A percentile compares a stretch with the other conserved stretches of the same genome.
Conservation (phyloP, 2,888 invertebrate genomes). For the Petrolisthes cinctipes region DNA sequence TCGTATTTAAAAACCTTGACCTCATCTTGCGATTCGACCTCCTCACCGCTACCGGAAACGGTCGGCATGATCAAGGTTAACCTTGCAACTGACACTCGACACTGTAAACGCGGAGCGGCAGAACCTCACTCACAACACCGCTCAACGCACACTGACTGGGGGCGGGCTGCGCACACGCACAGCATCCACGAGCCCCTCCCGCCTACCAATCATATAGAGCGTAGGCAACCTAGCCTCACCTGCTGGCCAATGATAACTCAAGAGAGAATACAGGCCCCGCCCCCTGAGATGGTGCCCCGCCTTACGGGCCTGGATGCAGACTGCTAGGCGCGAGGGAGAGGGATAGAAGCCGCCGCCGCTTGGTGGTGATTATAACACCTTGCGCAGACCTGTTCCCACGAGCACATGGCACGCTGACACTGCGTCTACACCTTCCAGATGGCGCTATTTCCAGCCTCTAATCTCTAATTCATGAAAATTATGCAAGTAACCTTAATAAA, state of each 20-base stretch:
- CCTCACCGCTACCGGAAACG: constrained; percentile 65
- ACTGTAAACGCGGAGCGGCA: constrained; percentile 64
- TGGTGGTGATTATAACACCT: constrained; percentile 61
- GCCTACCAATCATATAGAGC: constrained; percentile 49
- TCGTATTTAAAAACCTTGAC: constrained; percentile 65
- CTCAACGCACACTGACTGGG: constrained; percentile 63
- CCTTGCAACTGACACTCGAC: constrained; percentile 65
- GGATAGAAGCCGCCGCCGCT: constrained; percentile 58
- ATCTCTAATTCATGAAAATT: constrained; percentile 2
- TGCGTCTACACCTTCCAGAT: constrained; percentile 14
- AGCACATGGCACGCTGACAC: constrained; percentile 52
- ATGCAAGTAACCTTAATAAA: background rate
- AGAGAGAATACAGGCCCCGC: constrained; percentile 27
- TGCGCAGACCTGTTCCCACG: constrained; percentile 60
- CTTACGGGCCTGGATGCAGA: constrained; percentile 48
- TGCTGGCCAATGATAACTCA: constrained; percentile 38
- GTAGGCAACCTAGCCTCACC: constrained; percentile 42
- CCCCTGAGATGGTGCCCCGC: constrained; percentile 28
- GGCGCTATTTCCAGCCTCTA: constrained; percentile 4
- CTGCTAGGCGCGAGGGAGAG: constrained; percentile 46
- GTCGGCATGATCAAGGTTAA: constrained; percentile 66
- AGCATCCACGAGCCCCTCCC: constrained; percentile 52
- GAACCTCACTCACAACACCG: constrained; percentile 65
- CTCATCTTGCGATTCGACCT: constrained; percentile 65
- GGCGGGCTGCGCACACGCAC: constrained; percentile 64